These are phyloP conservation scores for Pelecanoides urinatrix DNA, from an alignment of 2,113 vertebrate genomes.

Conservation along the genomic window DNA sequence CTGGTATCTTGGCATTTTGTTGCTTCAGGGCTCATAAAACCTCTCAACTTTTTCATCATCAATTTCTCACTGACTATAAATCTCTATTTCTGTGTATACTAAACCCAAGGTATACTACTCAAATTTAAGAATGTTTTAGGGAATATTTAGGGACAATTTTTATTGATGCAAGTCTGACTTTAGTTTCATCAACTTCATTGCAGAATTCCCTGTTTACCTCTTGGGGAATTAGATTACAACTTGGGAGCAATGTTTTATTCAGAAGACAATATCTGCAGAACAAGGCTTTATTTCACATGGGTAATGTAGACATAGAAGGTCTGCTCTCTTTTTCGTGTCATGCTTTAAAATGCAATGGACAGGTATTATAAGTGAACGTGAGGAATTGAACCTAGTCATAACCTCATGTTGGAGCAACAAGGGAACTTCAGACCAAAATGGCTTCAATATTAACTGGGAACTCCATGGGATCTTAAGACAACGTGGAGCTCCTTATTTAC, in stretches of 20 bases:
- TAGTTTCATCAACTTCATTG: neutral
- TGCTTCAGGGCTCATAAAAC: slow-evolving; percentile 28
- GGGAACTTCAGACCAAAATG: neutral
- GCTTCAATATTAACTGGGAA: neutral
- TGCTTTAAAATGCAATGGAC: neutral
- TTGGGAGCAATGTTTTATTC: slow-evolving; percentile 23
- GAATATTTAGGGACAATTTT: neutral
- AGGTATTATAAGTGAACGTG: neutral
- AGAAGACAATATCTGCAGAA: neutral
- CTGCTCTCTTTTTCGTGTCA: neutral
- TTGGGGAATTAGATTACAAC: neutral
- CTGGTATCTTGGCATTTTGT: neutral
- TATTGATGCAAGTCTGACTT: neutral
- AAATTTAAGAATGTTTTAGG: neutral
- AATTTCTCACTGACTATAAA: neutral
- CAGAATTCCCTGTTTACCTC: neutral
- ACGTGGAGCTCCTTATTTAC: neutral
- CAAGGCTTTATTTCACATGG: neutral
- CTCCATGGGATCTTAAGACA: neutral
- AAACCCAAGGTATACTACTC: neutral
- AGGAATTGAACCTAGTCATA: neutral
- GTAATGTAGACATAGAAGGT: neutral
- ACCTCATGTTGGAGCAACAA: neutral
- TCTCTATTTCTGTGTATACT: neutral
- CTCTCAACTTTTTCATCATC: neutral